Evolutionary conservation across 2,888 invertebrate genomes (phyloP), one percentile per base, ranked within the genome.

Genomic region (Trachelus iudaicus): DNA sequence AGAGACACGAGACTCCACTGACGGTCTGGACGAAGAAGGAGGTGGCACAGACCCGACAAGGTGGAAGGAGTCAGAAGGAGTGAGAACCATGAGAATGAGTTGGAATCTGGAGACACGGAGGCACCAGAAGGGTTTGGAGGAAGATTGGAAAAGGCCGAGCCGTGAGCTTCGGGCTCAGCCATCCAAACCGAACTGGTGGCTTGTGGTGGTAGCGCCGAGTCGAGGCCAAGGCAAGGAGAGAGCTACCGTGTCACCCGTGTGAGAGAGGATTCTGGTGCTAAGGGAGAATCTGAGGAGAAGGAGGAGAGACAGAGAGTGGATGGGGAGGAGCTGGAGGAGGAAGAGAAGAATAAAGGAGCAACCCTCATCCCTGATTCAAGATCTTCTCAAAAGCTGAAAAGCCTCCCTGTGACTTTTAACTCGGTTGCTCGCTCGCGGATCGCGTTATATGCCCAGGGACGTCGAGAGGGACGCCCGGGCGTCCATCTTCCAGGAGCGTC

Each of bases 141-240:
- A 56, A 56, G 56, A 15, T 56, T 56, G 23, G 56, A 56, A 56
- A 56, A 23, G 56, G 81, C 81, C 79, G 82, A 80, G 82, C 77
- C 77, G 80, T 77, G 56, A 23, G 56, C 56, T 56, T 56, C 56
- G 56, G 56, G 56, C 23, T 56, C 56, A 56, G 56, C 56, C 56
- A 56, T 56, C 23, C 56, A 56, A 56, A 23, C 56, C 9, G 56
- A 56, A 56, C 56, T 56, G 56, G 56, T 15, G 23, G 56, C 56
- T 56, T 56, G 56, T 56, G 23, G 56, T 56, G 56, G 56, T 56
- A 56, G 56, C 56, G 23, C 9, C 23, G 56, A 56, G 56, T 33
- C 31, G 71, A 71, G 71, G 33, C 71, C 31, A 34, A 31, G 71
- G 33, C 31, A 71, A 31, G n/a, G n/a, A 71, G 31, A 31, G 31